Evolutionary conservation across 2,113 vertebrate species (phyloP).

Genomic region (Varanus salvator): DNA sequence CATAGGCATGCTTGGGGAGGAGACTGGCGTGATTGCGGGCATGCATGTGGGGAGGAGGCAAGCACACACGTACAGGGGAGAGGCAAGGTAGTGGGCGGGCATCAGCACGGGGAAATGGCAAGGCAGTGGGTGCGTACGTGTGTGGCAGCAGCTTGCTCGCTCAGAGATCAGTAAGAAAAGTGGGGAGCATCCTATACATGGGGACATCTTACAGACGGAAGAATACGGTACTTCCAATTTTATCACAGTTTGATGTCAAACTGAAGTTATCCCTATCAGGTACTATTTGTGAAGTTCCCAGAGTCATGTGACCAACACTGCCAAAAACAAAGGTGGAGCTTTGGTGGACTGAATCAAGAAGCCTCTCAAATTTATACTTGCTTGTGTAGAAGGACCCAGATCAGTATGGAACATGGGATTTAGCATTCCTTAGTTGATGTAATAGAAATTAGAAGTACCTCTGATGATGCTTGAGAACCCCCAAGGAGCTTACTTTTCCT

Average conservation of each 20-base stretch:
- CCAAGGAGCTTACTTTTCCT: too few relatives aligned
- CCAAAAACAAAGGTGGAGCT: background rate
- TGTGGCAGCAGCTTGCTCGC: too few relatives aligned
- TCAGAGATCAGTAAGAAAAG: too few relatives aligned
- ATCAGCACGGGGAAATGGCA: too few relatives aligned
- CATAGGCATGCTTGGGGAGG: too few relatives aligned
- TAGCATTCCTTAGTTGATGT: background rate
- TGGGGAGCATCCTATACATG: too few relatives aligned
- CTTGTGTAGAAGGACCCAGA: background rate
- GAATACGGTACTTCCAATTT: background rate
- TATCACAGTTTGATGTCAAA: background rate
- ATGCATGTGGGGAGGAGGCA: too few relatives aligned
- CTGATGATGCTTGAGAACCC: background rate
- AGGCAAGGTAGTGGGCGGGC: too few relatives aligned
- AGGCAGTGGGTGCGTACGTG: too few relatives aligned
- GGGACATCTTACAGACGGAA: too few relatives aligned
- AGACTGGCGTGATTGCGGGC: too few relatives aligned
- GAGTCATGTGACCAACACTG: background rate
- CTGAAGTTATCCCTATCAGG: background rate
- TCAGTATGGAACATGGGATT: background rate
- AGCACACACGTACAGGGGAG: too few relatives aligned
- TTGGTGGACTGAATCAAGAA: background rate
- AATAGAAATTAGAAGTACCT: background rate
- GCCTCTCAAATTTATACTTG: background rate
- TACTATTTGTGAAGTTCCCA: background rate